Evolutionary conservation across 2,888 invertebrate species (phyloP).

Genomic region (Theretra japonica): DNA sequence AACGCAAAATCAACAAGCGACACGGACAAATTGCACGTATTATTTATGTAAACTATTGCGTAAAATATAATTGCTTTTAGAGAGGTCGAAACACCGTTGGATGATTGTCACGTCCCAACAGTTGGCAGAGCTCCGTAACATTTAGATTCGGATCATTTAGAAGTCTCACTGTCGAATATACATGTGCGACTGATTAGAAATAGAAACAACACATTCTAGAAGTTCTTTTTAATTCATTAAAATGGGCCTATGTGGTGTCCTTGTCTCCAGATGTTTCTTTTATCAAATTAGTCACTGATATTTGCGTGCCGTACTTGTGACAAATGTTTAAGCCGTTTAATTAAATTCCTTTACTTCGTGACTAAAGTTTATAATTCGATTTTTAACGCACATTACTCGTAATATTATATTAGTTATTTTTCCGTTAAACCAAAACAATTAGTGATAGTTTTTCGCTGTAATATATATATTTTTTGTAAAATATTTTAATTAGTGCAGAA

Average conservation of each 20-base stretch:
- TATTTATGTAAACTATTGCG: slow-evolving; percentile 39
- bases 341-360: too few relatives aligned
- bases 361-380: too few relatives aligned
- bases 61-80: slow-evolving; percentile 46
- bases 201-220: slow-evolving; percentile 61
- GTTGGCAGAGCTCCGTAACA: slow-evolving; percentile 72
- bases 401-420: too few relatives aligned
- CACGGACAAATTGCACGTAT: slow-evolving; percentile 9
- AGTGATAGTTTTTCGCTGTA: too few relatives aligned
- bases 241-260: background rate
- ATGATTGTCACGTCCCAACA: slow-evolving; percentile 57
- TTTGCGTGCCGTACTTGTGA: too few relatives aligned
- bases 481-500: too few relatives aligned
- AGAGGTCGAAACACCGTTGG: slow-evolving; percentile 58
- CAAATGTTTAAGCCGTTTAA: too few relatives aligned
- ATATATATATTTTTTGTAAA: too few relatives aligned
- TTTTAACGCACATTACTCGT: too few relatives aligned
- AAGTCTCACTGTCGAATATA: slow-evolving; percentile 57
- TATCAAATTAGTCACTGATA: background rate
- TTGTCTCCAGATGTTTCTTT: background rate
- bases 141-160: slow-evolving; percentile 66
- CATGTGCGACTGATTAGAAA: slow-evolving; percentile 55
- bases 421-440: too few relatives aligned
- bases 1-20: background rate
- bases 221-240: slow-evolving; percentile 39